These are phyloP conservation scores for Hirtodrosophila alboralis DNA, from an alignment of 2,888 invertebrate species.

Conservation along the genomic window DNA sequence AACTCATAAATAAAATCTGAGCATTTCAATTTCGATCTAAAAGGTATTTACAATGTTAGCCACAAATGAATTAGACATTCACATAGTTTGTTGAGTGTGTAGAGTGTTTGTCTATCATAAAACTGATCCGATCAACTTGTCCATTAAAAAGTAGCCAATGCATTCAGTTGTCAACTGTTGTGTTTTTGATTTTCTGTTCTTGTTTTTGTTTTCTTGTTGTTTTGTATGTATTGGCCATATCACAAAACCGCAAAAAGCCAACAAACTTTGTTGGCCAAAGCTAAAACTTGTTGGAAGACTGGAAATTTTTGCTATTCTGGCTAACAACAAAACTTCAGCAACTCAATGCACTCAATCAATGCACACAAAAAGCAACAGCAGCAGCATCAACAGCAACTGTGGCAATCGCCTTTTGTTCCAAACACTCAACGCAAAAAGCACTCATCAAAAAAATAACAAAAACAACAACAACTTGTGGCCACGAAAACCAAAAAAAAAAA, in stretches of 20 bases:
- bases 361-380: constrained; percentile 57
- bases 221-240: constrained; percentile 54
- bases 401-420: constrained; percentile 62
- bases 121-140: constrained; percentile 30
- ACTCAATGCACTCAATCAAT: constrained; percentile 78
- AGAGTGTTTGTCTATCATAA: constrained; percentile 5
- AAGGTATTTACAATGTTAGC: not conserved
- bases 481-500: constrained; percentile 23
- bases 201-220: constrained; percentile 12
- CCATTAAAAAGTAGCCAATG: constrained; percentile 62
- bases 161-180: constrained; percentile 63
- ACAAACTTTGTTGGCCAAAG: constrained; percentile 60
- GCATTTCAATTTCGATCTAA: too few species aligned
- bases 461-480: constrained; percentile 27
- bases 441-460: constrained; percentile 61
- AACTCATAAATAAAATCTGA: too few species aligned
- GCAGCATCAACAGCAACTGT: constrained; percentile 9
- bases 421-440: constrained; percentile 70
- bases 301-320: constrained; percentile 28
- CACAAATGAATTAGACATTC: constrained; percentile 1
- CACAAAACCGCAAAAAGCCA: constrained; percentile 68
- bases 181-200: constrained; percentile 26
- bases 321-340: constrained; percentile 71
- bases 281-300: constrained; percentile 16
- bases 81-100: too few species aligned